Evolutionary conservation across 2,113 vertebrate genomes (phyloP).

Genomic region (Sus scrofa): T2T-Sscrofa CM000824.6:213556001-213556500

Average conservation of each 20-base stretch:
- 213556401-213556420: no score
- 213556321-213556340: no score
- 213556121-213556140: no score
- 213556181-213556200: background rate
- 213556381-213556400: no score
- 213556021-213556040: background rate
- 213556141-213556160: background rate
- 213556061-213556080: background rate
- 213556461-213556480: no score
- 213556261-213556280: background rate
- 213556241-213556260: background rate
- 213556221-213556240: background rate
- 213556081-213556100: background rate
- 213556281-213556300: background rate
- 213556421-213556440: no score
- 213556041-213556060: background rate
- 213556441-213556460: no score
- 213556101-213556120: background rate
- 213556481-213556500: no score
- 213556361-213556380: no score
- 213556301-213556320: no score
- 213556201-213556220: background rate
- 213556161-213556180: background rate
- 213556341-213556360: no score
- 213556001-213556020: background rate